Evolutionary conservation across 1,140 invertebrate genomes (phyloP).

Genomic region (Sycophila sp.): DNA sequence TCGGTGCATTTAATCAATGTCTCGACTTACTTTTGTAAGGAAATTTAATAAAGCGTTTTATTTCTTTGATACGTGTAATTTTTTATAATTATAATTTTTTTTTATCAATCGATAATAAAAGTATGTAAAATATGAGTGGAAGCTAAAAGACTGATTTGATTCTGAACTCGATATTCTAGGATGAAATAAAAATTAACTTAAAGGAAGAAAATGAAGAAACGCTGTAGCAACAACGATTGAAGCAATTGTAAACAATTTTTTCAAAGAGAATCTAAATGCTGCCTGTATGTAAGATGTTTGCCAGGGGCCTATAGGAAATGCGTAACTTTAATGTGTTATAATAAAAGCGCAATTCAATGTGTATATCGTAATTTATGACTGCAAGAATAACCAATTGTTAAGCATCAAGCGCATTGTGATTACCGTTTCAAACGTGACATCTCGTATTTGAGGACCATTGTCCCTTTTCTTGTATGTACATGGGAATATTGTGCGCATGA

Average conservation of each 20-base stretch:
- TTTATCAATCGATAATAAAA: background rate
- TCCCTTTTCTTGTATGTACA: constrained; percentile 8
- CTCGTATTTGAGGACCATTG: constrained; percentile 28
- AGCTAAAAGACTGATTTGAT: background rate
- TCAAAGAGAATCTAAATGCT: constrained; percentile 20
- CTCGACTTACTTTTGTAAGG: no score
- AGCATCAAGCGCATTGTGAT: constrained; percentile 53
- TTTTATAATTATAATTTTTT: background rate
- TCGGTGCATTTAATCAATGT: no score
- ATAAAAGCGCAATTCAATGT: constrained; percentile 1
- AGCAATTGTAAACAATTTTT: background rate
- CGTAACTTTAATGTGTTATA: constrained; percentile 1
- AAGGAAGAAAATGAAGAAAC: background rate
- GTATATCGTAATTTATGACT: constrained; percentile 19
- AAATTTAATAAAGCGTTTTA: no score
- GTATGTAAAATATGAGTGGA: background rate
- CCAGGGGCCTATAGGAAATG: constrained; percentile 21
- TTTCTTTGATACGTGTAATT: no score
- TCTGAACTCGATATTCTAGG: no score
- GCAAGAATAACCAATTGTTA: constrained; percentile 26
- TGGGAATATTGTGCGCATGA: background rate
- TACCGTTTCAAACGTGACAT: constrained; percentile 40
- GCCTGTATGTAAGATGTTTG: constrained; percentile 26
- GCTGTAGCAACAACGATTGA: background rate
- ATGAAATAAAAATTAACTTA: background rate